A percentile compares a stretch with the other conserved stretches of the same genome.
These are phyloP conservation scores for Amaurobius ferox DNA, from an alignment of 2,888 invertebrate genomes.

Conservation along the genomic window DNA sequence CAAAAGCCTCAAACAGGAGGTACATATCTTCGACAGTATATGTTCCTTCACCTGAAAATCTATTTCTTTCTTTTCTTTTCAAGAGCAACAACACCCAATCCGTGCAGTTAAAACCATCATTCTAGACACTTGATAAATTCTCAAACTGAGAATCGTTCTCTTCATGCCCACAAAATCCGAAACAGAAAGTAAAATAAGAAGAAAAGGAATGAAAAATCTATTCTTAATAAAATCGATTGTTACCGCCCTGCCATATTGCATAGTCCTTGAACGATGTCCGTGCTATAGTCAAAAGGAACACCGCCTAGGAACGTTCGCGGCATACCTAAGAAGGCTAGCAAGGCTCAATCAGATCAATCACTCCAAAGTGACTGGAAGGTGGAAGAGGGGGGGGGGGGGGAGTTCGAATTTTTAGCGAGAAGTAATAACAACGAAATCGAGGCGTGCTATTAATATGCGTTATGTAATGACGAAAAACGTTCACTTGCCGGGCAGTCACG, in stretches of 20 bases:
- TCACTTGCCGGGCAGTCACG: not conserved
- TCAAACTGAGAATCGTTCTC: too few relatives aligned
- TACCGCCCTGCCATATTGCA: not conserved
- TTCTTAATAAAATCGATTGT: slow-evolving; percentile 1
- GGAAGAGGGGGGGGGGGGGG: not conserved
- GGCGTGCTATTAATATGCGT: slow-evolving; percentile 60
- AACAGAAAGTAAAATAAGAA: too few relatives aligned
- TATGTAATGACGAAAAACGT: slow-evolving; percentile 32
- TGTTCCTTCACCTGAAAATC: too few relatives aligned
- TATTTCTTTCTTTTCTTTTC: too few relatives aligned
- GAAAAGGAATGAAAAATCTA: too few relatives aligned
- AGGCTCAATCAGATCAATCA: not conserved
- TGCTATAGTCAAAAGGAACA: not conserved
- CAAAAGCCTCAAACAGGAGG: too few relatives aligned
- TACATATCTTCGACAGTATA: too few relatives aligned
- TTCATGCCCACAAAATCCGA: too few relatives aligned
- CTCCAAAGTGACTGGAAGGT: not conserved
- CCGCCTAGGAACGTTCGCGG: not conserved
- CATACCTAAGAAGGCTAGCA: not conserved
- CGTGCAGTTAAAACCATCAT: too few relatives aligned
- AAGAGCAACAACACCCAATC: too few relatives aligned
- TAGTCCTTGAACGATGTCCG: not conserved
- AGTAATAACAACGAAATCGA: not conserved
- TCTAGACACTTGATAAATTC: too few relatives aligned
- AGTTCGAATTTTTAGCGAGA: not conserved